A percentile compares a stretch with the other conserved stretches of the same genome.
These are phyloP conservation scores for human (Homo sapiens) DNA, from an alignment of 2,113 vertebrate genomes.

Conservation along the genomic window DNA sequence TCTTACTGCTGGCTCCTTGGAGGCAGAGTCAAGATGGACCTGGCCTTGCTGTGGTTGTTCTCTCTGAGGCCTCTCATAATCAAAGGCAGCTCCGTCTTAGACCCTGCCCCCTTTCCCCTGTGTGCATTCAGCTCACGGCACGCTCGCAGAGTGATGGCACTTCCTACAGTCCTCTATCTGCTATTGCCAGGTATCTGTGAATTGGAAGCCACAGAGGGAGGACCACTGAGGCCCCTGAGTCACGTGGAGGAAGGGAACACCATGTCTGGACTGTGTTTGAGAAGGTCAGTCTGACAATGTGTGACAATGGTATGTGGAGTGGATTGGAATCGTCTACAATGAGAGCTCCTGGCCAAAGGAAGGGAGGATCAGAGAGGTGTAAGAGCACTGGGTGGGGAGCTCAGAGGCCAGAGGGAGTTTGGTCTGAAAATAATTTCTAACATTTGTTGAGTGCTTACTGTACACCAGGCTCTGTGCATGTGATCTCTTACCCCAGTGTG, in stretches of 20 bases:
- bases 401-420: neutral
- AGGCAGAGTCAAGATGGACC: neutral
- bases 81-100: neutral
- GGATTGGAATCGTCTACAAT: neutral
- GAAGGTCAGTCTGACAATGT: neutral
- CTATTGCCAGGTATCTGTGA: neutral
- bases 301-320: neutral
- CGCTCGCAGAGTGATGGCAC: neutral
- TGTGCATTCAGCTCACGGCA: neutral
- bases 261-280: neutral
- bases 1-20: neutral
- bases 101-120: neutral
- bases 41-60: fast-evolving
- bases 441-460: neutral
- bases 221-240: neutral
- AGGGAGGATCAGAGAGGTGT: neutral
- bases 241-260: neutral
- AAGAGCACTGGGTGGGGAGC: neutral
- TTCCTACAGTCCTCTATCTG: neutral
- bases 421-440: neutral
- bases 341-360: neutral
- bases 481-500: neutral
- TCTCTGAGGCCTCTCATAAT: neutral
- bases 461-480: neutral
- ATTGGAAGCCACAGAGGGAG: neutral